A percentile compares a stretch with the other conserved stretches of the same genome.
phyloP scores from a whole-genome alignment of 2,888 invertebrate species.

The Papilio demoleus region DNA sequence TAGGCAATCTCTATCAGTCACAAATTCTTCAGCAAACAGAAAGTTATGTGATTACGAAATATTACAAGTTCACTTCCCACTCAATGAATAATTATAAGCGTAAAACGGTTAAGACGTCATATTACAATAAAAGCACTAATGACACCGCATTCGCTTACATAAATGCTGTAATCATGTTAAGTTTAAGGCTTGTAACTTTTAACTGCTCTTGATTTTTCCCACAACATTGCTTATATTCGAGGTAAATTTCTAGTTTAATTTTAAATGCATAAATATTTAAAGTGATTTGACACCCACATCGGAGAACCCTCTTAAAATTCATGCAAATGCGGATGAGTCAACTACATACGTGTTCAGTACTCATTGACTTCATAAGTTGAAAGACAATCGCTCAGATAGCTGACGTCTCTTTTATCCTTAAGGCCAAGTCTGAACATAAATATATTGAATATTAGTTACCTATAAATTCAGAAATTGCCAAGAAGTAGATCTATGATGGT shows the following conservation, averaged over 20 bases:
- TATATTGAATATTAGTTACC: too few species aligned
- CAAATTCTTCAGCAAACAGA: not conserved
- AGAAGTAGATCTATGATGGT: too few species aligned
- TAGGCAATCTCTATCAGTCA: not conserved
- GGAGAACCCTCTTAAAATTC: not conserved
- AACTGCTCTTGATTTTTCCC: too few species aligned
- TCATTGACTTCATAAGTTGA: not conserved
- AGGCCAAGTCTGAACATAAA: too few species aligned
- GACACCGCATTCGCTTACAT: not conserved
- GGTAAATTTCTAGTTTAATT: not conserved
- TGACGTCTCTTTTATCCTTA: too few species aligned
- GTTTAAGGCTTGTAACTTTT: not conserved
- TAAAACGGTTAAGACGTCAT: not conserved
- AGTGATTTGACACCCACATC: conserved; percentile 19
- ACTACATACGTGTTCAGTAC: not conserved
- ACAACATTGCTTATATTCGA: too few species aligned
- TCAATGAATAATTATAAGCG: not conserved
- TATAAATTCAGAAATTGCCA: too few species aligned
- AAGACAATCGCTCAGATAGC: not conserved
- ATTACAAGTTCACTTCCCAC: not conserved
- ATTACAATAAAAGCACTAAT: conserved; percentile 1
- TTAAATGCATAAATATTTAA: conserved; percentile 5
- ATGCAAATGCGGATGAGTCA: conserved; percentile 22
- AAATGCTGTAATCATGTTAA: not conserved
- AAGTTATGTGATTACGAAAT: not conserved